Evolutionary conservation across 1,140 invertebrate species (phyloP).

Genomic region (Danaus melanippus): DNA sequence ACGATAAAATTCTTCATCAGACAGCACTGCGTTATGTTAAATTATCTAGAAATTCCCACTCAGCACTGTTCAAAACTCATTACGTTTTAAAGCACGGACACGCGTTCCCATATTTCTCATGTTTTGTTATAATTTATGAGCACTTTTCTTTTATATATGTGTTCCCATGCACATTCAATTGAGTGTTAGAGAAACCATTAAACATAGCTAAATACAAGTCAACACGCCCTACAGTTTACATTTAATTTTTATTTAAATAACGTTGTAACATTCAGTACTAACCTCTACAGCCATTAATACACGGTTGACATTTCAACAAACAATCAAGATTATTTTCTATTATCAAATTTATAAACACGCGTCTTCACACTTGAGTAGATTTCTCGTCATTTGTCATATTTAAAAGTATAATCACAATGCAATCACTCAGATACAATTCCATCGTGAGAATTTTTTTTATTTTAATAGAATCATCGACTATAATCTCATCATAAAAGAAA

Average conservation of each 20-base stretch:
- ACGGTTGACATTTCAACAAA: slow-evolving; percentile 11
- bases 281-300: slow-evolving; percentile 9
- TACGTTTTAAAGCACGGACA: slow-evolving; percentile 35
- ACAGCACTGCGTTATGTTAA: slow-evolving; percentile 12
- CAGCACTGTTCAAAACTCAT: slow-evolving; percentile 21
- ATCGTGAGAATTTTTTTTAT: slow-evolving; percentile 47
- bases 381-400: slow-evolving; percentile 59
- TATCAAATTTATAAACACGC: slow-evolving; percentile 35
- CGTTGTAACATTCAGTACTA: slow-evolving; percentile 14
- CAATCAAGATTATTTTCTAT: slow-evolving; percentile 20
- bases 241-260: slow-evolving; percentile 48
- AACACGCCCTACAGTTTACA: slow-evolving; percentile 58
- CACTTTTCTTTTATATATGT: slow-evolving; percentile 27
- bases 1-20: no score
- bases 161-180: slow-evolving; percentile 56
- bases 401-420: slow-evolving; percentile 50
- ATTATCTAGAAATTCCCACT: slow-evolving; percentile 29
- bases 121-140: slow-evolving; percentile 44
- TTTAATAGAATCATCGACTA: not conserved
- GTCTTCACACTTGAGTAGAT: slow-evolving; percentile 62
- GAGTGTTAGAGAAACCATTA: slow-evolving; percentile 63
- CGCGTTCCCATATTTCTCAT: slow-evolving; percentile 41
- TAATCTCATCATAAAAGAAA: no score
- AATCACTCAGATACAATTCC: slow-evolving; percentile 45
- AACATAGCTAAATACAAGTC: slow-evolving; percentile 50